Conservation (phyloP, 1,140 invertebrate genomes). For the Diachasmimorpha longicaudata region DNA sequence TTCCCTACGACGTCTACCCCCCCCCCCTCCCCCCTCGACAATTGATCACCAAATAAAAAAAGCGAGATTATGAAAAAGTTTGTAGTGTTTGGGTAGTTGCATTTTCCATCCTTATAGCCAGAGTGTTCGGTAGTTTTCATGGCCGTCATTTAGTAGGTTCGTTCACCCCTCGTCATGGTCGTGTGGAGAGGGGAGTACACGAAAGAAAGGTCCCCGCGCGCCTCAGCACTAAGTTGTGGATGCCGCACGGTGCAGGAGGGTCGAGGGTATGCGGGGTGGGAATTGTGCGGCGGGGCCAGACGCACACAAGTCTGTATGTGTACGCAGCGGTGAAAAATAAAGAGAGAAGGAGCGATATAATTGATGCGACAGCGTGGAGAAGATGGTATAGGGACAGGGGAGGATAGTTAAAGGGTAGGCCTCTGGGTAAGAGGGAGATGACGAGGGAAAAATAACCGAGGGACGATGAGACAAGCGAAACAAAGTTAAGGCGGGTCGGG, state of each 20-base stretch:
- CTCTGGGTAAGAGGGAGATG: constrained; percentile 29
- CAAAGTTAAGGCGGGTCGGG: constrained; percentile 59
- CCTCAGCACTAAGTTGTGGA: constrained; percentile 6
- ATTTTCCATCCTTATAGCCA: constrained; percentile 53
- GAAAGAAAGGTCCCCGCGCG: constrained; percentile 20
- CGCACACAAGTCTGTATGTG: constrained; percentile 27
- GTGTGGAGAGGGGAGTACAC: constrained; percentile 28
- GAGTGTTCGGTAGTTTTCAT: constrained; percentile 62
- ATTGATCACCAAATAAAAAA: not conserved
- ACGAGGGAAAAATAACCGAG: constrained; percentile 36
- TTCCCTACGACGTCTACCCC: not conserved
- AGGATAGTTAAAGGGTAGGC: constrained; percentile 34
- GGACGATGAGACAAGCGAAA: constrained; percentile 49
- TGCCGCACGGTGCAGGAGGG: constrained; percentile 17
- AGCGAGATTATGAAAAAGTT: not conserved
- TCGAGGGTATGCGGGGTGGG: constrained; percentile 20
- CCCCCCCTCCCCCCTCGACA: not conserved
- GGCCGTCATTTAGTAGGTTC: constrained; percentile 65
- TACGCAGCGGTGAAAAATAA: constrained; percentile 19
- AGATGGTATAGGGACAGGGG: not conserved
- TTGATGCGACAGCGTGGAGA: not conserved
- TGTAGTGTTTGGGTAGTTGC: constrained; percentile 37
- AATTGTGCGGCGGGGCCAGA: constrained; percentile 44
- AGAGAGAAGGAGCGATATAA: not conserved
- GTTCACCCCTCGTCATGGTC: constrained; percentile 58